A percentile compares a stretch with the other conserved stretches of the same genome.
phyloP scores from a whole-genome alignment of 1,140 invertebrate species.

The Bombus confusus region DNA sequence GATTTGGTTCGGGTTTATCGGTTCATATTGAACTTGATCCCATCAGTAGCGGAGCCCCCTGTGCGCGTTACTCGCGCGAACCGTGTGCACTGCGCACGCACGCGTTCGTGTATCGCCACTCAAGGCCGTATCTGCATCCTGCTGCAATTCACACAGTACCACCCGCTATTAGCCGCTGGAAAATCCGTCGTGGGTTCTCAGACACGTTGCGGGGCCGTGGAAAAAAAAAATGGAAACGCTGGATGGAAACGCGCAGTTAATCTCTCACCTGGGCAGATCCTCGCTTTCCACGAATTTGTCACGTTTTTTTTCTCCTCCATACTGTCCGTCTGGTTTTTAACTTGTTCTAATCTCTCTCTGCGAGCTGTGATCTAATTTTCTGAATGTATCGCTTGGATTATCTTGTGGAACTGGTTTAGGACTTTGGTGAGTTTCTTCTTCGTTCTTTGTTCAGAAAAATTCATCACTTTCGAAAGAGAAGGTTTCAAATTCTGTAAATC shows the following conservation, averaged over 20 bases:
- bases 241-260: neutral
- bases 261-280: no score
- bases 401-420: no score
- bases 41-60: neutral
- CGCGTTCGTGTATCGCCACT: constrained; percentile 53
- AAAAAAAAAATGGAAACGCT: constrained; percentile 17
- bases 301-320: no score
- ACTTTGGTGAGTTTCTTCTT: no score
- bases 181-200: constrained; percentile 40
- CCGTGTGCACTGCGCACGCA: constrained; percentile 24
- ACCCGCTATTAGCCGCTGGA: constrained; percentile 38
- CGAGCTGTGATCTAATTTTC: no score
- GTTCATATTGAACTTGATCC: constrained; percentile 1
- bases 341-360: no score
- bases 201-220: constrained; percentile 25
- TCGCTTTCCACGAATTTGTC: no score
- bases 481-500: neutral
- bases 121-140: constrained; percentile 69
- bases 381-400: no score
- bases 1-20: neutral
- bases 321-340: no score
- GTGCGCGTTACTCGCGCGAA: constrained; percentile 24
- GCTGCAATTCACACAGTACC: constrained; percentile 45
- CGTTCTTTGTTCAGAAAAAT: neutral
- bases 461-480: neutral